Evolutionary conservation across 2,888 invertebrate species (phyloP), one percentile per base, ranked within the genome.

Genomic region (Drosophila yooni): DNA sequence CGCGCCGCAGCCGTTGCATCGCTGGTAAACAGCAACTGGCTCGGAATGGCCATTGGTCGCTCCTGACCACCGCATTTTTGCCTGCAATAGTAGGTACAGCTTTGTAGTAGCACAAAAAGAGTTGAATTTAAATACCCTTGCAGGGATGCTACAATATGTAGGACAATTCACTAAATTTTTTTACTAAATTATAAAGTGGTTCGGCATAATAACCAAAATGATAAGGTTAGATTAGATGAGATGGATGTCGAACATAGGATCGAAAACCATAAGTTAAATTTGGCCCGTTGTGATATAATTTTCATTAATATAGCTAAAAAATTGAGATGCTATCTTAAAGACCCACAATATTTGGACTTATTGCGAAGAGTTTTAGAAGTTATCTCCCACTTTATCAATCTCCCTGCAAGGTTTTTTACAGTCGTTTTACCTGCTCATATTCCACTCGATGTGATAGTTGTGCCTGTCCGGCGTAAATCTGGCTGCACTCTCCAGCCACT

Each of bases 401-500:
- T 15, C 25, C 4, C 46, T 34, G 15, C 15, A 33, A 31, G 33
- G 15, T 7, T 8, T 21, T 46, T 15, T 46, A 15, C 2, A 15
- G 15, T 15, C 18, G 50, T 6, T n/a, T 64, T 46, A 92, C 92
- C 91, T 90, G 86, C 89, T 79, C 90, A 91, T 67, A 85, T 91
- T 90, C 96, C 96, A 96, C 92, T 95, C 95, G 2, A 96, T 94
- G 88, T 96, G 96, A 87, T 96, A 96, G 87, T 95, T 96, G 66
- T 94, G 95, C 89, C 96, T 95, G 79, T 95, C 95, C 0, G 96
- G 96, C 76, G 95, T 95, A 91, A 96, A 96, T 76, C 95, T 95
- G 0, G 95, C 96, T 0, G 96, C 96, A 88, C 96, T 96, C 89
- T 96, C 96, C 56, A 96, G 92, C 96, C 96, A 96, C 90, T 96